Base-by-base conservation (phyloP, 2,113 vertebrate species). In the Gavia stellata region DNA sequence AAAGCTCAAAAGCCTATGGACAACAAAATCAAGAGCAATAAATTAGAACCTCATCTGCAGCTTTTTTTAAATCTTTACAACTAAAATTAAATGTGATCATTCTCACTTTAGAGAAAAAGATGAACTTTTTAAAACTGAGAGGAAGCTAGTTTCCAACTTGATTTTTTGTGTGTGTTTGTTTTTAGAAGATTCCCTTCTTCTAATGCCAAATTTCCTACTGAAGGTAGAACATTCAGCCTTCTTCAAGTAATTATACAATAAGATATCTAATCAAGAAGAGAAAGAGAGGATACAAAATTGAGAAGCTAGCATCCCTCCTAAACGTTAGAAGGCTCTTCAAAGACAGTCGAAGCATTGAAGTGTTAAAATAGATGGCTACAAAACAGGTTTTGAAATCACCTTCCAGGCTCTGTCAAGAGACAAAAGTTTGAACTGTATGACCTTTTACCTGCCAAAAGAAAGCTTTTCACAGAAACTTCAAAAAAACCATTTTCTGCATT, bases 361-460 rank as follows among this genome's bases (percentile, higher is more conserved):
- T 67, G 71, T 85, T 90, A 68, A 96, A 96, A 89, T 0, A 92
- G 47, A 56, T 47, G 21, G 52, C 73, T 81, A 55, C 53, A 85
- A 94, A 96, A 40, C 33, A 71, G n/a, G 24, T 65, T 92, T 81
- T 94, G 90, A 94, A 83, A 95, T 91, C 62, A 40, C 44, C 52
- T 81, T 78, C 56, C 68, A 3, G 23, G 72, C 83, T 53, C 55
- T 92, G 71, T 44, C 82, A 93, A 50, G 86, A 93, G 50, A 72
- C 65, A 93, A 53, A 81, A 55, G 25, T 78, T 88, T 89, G 55
- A 91, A 96, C 63, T 40, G 16, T 3, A 16, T 75, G 88, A 95
- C 82, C 82, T 91, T 74, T 81, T 36, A 70, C 67, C 68, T 88
- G 58, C 82, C 9, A 5, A 67, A 84, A 83, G 14, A 42, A 82